These are phyloP conservation scores for Petrosia ficiformis DNA, from an alignment of 37 sponge, comb jelly and placozoan species.

Conservation along the genomic window DNA sequence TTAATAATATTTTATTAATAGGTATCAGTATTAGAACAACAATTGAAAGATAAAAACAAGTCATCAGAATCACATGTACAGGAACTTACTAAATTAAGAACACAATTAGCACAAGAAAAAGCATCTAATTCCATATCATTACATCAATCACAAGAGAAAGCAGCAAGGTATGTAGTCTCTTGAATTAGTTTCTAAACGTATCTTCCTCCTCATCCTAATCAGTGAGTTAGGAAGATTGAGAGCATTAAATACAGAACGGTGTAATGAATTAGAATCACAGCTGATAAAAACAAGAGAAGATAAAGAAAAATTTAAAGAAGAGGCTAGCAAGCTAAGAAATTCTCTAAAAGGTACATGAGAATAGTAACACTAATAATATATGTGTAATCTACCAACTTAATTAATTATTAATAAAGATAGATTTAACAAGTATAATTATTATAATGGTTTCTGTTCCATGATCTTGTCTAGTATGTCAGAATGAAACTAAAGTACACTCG, in stretches of 20 bases:
- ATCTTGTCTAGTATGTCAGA: constrained; percentile 17
- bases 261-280: constrained; percentile 11
- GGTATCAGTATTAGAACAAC: constrained; percentile 59
- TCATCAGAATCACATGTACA: constrained; percentile 43
- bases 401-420: background rate
- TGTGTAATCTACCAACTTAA: background rate
- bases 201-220: background rate
- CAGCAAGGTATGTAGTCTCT: background rate
- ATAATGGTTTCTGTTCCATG: background rate
- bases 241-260: constrained; percentile 20
- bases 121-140: constrained; percentile 10
- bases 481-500: constrained; percentile 10
- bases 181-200: background rate
- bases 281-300: background rate
- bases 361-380: constrained; percentile 9
- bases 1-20: constrained; percentile 6
- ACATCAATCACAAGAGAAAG: constrained; percentile 11
- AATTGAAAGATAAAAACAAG: constrained; percentile 53
- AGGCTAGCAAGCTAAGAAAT: constrained; percentile 5
- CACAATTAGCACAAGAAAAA: constrained; percentile 37
- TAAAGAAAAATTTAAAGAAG: constrained; percentile 4
- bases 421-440: background rate
- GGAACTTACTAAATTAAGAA: constrained; percentile 45
- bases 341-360: constrained; percentile 1
- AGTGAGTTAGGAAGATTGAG: constrained; percentile 15